Percentiles rank a stretch among this genome's conserved stretches.
Conservation (phyloP, 1,140 invertebrate genomes). For the Cherax destructor region DNA sequence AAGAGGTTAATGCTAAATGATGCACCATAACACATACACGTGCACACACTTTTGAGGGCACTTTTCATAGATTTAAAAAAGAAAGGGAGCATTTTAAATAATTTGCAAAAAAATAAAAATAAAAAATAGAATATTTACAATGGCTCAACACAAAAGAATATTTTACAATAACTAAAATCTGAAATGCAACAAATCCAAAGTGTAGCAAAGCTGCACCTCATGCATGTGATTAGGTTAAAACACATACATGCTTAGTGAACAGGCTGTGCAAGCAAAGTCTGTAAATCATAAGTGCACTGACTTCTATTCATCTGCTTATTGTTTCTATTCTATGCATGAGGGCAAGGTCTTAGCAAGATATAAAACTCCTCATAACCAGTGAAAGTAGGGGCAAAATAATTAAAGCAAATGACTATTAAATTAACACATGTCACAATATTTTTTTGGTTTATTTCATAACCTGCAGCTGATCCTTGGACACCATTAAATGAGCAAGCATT, state of each 20-base stretch:
- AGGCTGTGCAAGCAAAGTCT: constrained; percentile 59
- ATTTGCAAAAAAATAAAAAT: no score
- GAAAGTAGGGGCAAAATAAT: no score
- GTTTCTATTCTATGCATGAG: background rate
- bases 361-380: background rate
- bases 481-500: background rate
- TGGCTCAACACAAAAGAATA: background rate
- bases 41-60: no score
- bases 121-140: constrained; percentile 16
- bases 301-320: background rate
- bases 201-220: constrained; percentile 63
- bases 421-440: background rate
- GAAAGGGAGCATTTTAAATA: no score
- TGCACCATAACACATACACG: background rate
- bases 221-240: constrained; percentile 66
- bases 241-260: constrained; percentile 66
- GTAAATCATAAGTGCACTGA: background rate
- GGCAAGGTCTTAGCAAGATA: background rate
- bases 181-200: background rate
- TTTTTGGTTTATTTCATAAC: background rate
- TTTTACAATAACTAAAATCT: background rate
- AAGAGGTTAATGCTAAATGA: constrained; percentile 53
- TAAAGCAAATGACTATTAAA: background rate
- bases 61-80: constrained; percentile 18
- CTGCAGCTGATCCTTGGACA: background rate